Evolutionary conservation across 2,888 invertebrate genomes (phyloP), one percentile per base, ranked within the genome.

Genomic region (Patella caerulea): DNA sequence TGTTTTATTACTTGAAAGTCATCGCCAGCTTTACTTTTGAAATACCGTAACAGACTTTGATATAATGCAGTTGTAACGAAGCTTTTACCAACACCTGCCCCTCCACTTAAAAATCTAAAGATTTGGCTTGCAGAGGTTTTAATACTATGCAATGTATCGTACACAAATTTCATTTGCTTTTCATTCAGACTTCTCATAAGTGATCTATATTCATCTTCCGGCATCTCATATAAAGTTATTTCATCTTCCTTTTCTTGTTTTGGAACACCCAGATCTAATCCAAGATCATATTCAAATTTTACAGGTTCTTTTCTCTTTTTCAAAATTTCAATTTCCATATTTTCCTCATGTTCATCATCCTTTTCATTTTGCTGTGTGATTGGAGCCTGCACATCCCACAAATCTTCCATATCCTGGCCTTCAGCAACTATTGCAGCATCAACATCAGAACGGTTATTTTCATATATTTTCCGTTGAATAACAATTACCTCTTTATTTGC

Each of bases 71-170:
- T 75, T n/a, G 78, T 77, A 5, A 84, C 79, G 75, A 76, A 72
- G 72, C 75, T 81, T 78, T 85, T 84, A 2, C 84, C 83, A 29
- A 83, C 83, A 70, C 83, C 85, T 59, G 83, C 83, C 11, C 83
- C 83, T 52, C 83, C 83, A 80, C 77, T 80, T 11, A 83, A 34
- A 69, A 84, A 84, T 59, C 75, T 69, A 65, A 78, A 82, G 7
- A 83, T 75, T 72, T 80, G 83, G 54, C 74, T 71, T 29, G 59
- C 17, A 14, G 72, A 59, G 34, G 79, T 78, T 76, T 81, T 85
- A 2, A 83, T 11, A 3, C 24, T n/a, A 72, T 82, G 73, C 15
- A 85, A 59, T 15, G 72, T 79, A 65, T 81, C 74, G 76, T 80
- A 80, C 2, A 84, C 77, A 79, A 83, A 83, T 45, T 74, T 56